Base-by-base conservation (phyloP, 2,797 vertebrate species). In the Triplophysa bombifrons region DNA sequence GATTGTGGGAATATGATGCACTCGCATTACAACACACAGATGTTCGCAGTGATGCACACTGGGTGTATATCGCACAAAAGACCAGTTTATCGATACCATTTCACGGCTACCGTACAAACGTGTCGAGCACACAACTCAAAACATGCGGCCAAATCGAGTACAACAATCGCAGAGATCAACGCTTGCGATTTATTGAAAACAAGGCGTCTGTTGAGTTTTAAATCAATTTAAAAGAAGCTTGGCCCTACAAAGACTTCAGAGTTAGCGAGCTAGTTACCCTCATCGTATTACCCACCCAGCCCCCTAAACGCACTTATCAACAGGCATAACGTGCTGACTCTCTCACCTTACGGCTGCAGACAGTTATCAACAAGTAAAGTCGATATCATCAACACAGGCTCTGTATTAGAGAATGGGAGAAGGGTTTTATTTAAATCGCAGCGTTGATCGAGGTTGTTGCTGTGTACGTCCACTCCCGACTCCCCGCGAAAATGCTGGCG, bases 401-500 rank as follows among this genome's bases (percentile, higher is more conserved):
- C 1, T 44, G 63, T 9, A 48, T 38, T 9, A 11, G 25, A 66
- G 46, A 50, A 60, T 50, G 5, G 34, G 69, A n/a, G 41, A 14
- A 60, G 19, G 13, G 19, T 61, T 13, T 72, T 74, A 22, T 22
- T 13, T 22, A 17, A 53, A 2, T 20, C 6, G 10, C 0, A 34
- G 22, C 20, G 46, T 38, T 3, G 30, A 48, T 70, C 66, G 22
- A 0, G 14, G 19, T 14, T 27, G 58, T 38, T 38, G 9, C 55
- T 69, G 50, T 38, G 22, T 13, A 38, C 72, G 58, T 78, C 60
- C 64, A 56, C 58, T 71, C 61, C 68, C 56, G 72, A 68, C 69
- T 72, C 88, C 90, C 90, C 92, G 93, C 94, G 92, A 93, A 94
- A 90, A 86, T 72, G 85, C 91, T 93, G 93, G 93, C 94, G 93